phyloP scores from a whole-genome alignment of 2,888 invertebrate genomes.

The Itoplectis maculator region DNA sequence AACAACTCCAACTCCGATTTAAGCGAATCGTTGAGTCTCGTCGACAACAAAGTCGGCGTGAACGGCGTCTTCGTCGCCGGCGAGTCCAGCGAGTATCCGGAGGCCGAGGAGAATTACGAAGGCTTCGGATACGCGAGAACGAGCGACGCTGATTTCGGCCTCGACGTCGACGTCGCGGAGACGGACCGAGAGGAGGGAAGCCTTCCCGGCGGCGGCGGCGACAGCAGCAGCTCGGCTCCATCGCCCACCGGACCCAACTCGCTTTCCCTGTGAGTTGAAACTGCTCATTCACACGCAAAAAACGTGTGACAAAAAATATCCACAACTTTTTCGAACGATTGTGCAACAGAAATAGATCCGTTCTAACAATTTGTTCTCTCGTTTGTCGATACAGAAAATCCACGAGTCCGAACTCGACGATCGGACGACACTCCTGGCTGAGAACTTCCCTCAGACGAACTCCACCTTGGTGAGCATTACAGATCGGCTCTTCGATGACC shows the following conservation, averaged over 20 bases:
- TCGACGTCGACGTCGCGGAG: slow-evolving; percentile 41
- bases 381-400: slow-evolving; percentile 82
- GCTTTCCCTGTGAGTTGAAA: slow-evolving; percentile 58
- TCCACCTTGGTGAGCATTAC: slow-evolving; percentile 89
- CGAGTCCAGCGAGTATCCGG: slow-evolving; percentile 64
- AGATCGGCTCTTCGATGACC: too few species aligned
- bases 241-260: slow-evolving; percentile 78
- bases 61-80: not conserved
- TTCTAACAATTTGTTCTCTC: not conserved
- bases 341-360: not conserved
- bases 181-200: slow-evolving; percentile 31
- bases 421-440: slow-evolving; percentile 93
- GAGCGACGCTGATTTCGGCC: slow-evolving; percentile 65
- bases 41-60: not conserved
- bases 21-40: slow-evolving; percentile 17
- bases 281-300: too few species aligned
- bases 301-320: too few species aligned
- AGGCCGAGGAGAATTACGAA: slow-evolving; percentile 81
- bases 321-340: too few species aligned
- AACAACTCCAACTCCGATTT: slow-evolving; percentile 19
- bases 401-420: slow-evolving; percentile 87
- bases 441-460: slow-evolving; percentile 93
- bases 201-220: slow-evolving; percentile 30
- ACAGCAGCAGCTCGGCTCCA: slow-evolving; percentile 79
- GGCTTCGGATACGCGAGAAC: slow-evolving; percentile 80